These are phyloP conservation scores for Sceloporus tristichus DNA, from an alignment of 2,113 vertebrate species.

Conservation along the genomic window DNA sequence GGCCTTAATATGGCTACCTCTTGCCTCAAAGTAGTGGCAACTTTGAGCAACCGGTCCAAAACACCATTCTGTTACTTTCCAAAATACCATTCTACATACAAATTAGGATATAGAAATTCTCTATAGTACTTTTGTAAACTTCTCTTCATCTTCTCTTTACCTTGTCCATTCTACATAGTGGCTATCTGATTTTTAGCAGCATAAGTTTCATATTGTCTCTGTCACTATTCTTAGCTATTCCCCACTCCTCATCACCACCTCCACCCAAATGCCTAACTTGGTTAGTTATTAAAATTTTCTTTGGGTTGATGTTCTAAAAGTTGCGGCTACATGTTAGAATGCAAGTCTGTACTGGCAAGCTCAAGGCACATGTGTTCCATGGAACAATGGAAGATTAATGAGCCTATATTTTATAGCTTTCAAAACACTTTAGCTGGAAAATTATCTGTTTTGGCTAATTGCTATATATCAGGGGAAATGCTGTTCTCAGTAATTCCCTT, in stretches of 20 bases:
- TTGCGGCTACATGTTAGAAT: slow-evolving; percentile 1
- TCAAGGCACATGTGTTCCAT: neutral
- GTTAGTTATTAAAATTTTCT: slow-evolving; percentile 2
- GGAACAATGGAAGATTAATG: slow-evolving; percentile 20
- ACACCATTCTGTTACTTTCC: neutral
- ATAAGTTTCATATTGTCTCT: neutral
- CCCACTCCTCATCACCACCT: slow-evolving; percentile 1
- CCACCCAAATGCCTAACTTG: neutral
- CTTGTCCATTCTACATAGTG: neutral
- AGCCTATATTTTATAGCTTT: slow-evolving; percentile 24
- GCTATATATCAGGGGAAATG: neutral
- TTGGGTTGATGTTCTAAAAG: neutral
- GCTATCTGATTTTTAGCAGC: neutral
- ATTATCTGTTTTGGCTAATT: slow-evolving; percentile 19
- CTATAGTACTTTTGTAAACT: neutral
- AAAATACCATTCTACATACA: neutral
- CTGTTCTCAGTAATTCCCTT: slow-evolving; percentile 19
- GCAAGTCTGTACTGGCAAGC: slow-evolving; percentile 30
- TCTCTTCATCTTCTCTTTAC: neutral
- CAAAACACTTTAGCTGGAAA: slow-evolving; percentile 10
- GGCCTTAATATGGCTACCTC: no score
- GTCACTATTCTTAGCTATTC: neutral
- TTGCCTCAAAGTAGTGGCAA: neutral
- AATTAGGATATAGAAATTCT: neutral
- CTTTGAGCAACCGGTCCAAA: neutral